phyloP scores from a whole-genome alignment of 2,797 vertebrate genomes.

The Sebastes kiyomatsui region DNA sequence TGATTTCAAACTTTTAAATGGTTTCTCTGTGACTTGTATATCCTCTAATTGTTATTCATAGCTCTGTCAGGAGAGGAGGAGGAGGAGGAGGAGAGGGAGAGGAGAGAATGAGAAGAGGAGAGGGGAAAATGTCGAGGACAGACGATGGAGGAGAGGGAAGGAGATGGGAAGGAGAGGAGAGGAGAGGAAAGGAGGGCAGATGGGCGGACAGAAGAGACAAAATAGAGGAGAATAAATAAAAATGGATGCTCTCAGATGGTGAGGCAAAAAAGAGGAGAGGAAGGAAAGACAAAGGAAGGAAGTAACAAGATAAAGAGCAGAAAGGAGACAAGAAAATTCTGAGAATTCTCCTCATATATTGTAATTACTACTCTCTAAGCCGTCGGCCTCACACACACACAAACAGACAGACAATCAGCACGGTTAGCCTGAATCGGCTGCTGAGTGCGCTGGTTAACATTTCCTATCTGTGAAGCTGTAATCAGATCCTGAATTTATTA shows the following conservation, averaged over 20 bases:
- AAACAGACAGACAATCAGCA: background rate
- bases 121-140: slow-evolving; percentile 34
- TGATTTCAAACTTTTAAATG: slow-evolving; percentile 79
- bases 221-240: slow-evolving; percentile 26
- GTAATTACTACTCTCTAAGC: background rate
- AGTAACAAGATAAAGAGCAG: background rate
- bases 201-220: slow-evolving; percentile 30
- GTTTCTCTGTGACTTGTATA: slow-evolving; percentile 76
- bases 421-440: background rate
- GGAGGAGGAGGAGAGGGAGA: slow-evolving; percentile 15
- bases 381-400: no score
- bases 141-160: slow-evolving; percentile 13
- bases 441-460: background rate
- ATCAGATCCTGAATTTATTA: background rate
- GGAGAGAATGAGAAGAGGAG: slow-evolving; percentile 35
- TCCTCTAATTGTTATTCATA: slow-evolving; percentile 83
- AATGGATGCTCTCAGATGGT: slow-evolving; percentile 15
- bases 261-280: background rate
- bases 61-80: slow-evolving; percentile 66
- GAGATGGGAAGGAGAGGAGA: slow-evolving; percentile 6
- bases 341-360: background rate
- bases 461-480: background rate
- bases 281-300: background rate
- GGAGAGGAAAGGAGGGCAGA: slow-evolving; percentile 20
- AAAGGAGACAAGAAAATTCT: background rate